Evolutionary conservation across 2,113 vertebrate species (phyloP).

Genomic region (Psammodynastes pulverulentus): DNA sequence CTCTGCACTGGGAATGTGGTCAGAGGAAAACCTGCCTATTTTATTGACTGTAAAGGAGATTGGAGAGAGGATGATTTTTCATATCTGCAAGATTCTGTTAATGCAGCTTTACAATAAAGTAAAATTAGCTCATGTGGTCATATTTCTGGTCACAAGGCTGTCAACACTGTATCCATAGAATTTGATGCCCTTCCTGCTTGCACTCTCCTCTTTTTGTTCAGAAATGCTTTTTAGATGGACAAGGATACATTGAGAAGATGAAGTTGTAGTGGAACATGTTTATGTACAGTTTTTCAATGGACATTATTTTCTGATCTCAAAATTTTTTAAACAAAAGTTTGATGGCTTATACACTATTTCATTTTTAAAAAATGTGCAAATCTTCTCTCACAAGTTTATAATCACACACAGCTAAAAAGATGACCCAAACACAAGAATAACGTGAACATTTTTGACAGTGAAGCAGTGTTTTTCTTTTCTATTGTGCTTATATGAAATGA

Average conservation of each 20-base stretch:
- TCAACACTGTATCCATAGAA: not conserved
- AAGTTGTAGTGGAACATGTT: not conserved
- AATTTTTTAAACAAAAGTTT: not conserved
- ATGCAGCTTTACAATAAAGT: not conserved
- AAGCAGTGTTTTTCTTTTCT: constrained; percentile 68
- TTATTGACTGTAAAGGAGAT: not conserved
- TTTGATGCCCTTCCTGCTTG: not conserved
- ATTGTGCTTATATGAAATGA: constrained; percentile 73
- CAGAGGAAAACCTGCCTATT: not conserved
- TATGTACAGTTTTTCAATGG: not conserved
- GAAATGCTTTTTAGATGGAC: not conserved
- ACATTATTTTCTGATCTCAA: not conserved
- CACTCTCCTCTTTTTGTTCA: not conserved
- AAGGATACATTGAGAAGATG: not conserved
- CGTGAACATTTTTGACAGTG: constrained; percentile 69
- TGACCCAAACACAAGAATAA: constrained; percentile 51
- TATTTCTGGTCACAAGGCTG: not conserved
- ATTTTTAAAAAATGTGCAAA: not conserved
- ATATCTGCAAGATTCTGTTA: not conserved
- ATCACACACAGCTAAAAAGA: constrained; percentile 28
- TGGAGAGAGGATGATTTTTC: not conserved
- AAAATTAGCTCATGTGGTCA: not conserved
- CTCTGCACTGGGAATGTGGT: not conserved
- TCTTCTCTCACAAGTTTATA: not conserved
- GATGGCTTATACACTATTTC: not conserved